These are phyloP conservation scores for Hetaerina titia DNA, from an alignment of 2,888 invertebrate species.

Conservation along the genomic window DNA sequence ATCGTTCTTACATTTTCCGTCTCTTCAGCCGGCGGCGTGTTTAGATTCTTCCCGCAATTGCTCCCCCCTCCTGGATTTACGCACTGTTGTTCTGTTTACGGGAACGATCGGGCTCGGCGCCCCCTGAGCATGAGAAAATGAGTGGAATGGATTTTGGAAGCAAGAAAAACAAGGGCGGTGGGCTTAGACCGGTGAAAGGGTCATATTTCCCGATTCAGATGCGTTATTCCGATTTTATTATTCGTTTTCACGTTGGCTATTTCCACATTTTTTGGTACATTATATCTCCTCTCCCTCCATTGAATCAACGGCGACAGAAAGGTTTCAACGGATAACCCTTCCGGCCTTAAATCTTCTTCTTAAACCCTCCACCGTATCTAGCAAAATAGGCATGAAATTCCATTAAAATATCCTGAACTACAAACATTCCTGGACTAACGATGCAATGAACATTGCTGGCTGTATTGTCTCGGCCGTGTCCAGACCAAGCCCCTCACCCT, in stretches of 20 bases:
- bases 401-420: too few relatives aligned
- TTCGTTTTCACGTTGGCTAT: not conserved
- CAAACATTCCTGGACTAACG: too few relatives aligned
- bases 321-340: too few relatives aligned
- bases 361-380: too few relatives aligned
- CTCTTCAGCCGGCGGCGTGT: not conserved
- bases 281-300: not conserved
- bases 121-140: not conserved
- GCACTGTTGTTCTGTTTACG: slow-evolving; percentile 2
- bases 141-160: not conserved
- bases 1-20: slow-evolving; percentile 27
- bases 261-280: not conserved
- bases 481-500: too few relatives aligned
- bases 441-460: too few relatives aligned
- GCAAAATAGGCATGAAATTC: too few relatives aligned
- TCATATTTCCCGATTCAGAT: slow-evolving; percentile 8
- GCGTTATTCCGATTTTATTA: slow-evolving; percentile 15
- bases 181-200: not conserved
- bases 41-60: not conserved
- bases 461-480: too few relatives aligned
- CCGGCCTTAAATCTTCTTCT: too few relatives aligned
- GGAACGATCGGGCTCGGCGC: not conserved
- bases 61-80: not conserved
- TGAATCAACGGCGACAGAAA: not conserved
- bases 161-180: not conserved